Percentiles rank a stretch among this genome's conserved stretches.
Evolutionary conservation across 2,888 invertebrate genomes (phyloP).

Genomic region (Tipula helvola): DNA sequence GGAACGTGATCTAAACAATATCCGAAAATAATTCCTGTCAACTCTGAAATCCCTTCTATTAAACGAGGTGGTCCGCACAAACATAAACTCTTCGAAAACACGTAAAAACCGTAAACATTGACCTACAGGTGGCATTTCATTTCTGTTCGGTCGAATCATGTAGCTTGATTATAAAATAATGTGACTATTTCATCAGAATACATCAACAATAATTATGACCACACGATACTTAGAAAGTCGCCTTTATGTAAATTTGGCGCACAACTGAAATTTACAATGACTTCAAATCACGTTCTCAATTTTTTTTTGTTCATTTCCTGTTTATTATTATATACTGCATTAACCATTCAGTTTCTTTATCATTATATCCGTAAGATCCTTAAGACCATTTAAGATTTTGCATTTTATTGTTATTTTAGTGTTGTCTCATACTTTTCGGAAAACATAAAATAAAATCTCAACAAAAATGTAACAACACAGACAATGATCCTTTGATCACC

Average conservation of each 20-base stretch:
- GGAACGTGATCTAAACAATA: background rate
- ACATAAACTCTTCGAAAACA: background rate
- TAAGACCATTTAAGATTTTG: background rate
- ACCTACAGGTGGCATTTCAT: background rate
- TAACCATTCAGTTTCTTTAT: background rate
- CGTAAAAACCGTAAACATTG: background rate
- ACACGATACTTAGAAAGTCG: no score
- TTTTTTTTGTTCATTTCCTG: background rate
- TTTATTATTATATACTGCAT: background rate
- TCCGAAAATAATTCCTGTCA: background rate
- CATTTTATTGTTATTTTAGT: background rate
- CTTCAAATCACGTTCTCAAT: background rate
- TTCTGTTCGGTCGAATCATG: background rate
- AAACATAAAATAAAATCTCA: background rate
- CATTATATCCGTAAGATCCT: background rate
- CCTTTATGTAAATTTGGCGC: background rate
- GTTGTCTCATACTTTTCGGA: background rate
- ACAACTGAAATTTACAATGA: background rate
- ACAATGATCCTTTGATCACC: background rate
- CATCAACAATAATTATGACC: background rate
- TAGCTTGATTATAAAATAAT: background rate
- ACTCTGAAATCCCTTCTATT: background rate
- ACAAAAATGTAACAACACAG: no score
- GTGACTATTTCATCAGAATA: background rate
- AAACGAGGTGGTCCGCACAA: background rate